A percentile compares a stretch with the other conserved stretches of the same genome.
Evolutionary conservation across 2,113 vertebrate genomes (phyloP).

Genomic region (Siphamia tubifer): DNA sequence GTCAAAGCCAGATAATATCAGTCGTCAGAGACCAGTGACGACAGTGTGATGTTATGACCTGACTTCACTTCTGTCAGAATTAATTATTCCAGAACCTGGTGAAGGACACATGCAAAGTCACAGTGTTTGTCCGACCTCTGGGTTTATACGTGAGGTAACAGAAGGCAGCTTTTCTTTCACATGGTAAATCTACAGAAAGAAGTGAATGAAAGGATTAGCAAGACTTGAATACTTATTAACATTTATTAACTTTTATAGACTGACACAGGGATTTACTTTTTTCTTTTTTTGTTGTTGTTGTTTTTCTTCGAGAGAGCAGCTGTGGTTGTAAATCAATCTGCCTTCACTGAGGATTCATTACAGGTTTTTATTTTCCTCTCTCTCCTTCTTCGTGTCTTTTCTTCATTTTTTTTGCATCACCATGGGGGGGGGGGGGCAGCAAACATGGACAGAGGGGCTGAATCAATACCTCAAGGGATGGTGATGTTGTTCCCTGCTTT

Average conservation of each 20-base stretch:
- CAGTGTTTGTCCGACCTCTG: neutral
- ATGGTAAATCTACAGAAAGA: too few relatives aligned
- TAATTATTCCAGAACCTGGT: neutral
- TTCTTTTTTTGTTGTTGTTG: too few relatives aligned
- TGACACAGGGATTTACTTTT: neutral
- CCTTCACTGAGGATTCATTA: conserved; percentile 14
- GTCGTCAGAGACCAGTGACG: neutral
- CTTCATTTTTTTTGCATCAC: conserved; percentile 22
- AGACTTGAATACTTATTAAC: neutral
- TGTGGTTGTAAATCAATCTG: conserved; percentile 38
- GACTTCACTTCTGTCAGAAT: neutral
- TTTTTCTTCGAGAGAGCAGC: neutral
- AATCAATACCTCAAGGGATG: conserved; percentile 54
- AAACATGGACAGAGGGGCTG: conserved; percentile 10
- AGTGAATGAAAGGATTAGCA: neutral
- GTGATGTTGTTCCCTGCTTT: conserved; percentile 15
- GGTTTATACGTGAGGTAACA: neutral
- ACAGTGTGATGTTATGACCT: neutral
- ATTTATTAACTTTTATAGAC: conserved; percentile 4
- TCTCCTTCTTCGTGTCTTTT: neutral
- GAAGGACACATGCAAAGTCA: neutral
- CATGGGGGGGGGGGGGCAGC: neutral
- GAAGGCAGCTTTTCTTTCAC: too few relatives aligned
- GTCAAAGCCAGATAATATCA: neutral
- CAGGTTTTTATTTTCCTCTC: conserved; percentile 3